Base-by-base conservation (phyloP, 2,797 vertebrate species). In the Arrhamphus sclerolepis region DNA sequence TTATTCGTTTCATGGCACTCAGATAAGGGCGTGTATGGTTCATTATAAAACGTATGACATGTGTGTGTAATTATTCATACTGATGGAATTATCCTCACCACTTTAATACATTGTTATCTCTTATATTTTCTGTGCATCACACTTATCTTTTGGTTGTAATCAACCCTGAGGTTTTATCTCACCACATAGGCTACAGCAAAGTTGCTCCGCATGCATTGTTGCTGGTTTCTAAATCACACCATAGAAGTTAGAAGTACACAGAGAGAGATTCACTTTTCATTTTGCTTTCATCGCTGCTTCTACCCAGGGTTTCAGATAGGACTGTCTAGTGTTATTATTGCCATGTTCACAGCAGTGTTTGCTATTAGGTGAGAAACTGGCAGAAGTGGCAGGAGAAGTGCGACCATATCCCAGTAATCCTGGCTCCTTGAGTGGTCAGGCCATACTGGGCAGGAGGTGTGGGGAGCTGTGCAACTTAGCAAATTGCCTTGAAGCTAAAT, bases 401-500 rank as follows among this genome's bases (percentile, higher is more conserved):
- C 68, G 67, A 6, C 67, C 59, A 82, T 74, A 70, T 80, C 77
- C 56, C 53, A 62, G 84, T 81, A 83, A 89, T 79, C 77, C 70
- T 52, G 77, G 84, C 56, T 56, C 78, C 72, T 89, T 50, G 85
- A 89, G 87, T 87, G 84, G 78, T 70, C 19, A 22, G 64, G 75
- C 83, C 84, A 81, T 79, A 47, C 58, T 62, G 68, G 65, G 16
- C 19, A 19, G 16, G 19, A 42, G 19, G 56, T 58, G 46, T 17
- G 19, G 62, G 21, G 50, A 56, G 68, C 49, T 62, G 63, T 68
- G 62, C 77, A 68, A 56, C 73, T 71, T 82, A 81, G 80, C 62
- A 84, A 86, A 85, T 84, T 78, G 75, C 75, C 68, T 72, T 66
- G 60, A 75, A 74, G 72, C 87, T 88, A 89, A 92, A 82, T 87